Evolutionary conservation across 1,140 invertebrate species (phyloP).

Genomic region (Belonocnema kinseyi): DNA sequence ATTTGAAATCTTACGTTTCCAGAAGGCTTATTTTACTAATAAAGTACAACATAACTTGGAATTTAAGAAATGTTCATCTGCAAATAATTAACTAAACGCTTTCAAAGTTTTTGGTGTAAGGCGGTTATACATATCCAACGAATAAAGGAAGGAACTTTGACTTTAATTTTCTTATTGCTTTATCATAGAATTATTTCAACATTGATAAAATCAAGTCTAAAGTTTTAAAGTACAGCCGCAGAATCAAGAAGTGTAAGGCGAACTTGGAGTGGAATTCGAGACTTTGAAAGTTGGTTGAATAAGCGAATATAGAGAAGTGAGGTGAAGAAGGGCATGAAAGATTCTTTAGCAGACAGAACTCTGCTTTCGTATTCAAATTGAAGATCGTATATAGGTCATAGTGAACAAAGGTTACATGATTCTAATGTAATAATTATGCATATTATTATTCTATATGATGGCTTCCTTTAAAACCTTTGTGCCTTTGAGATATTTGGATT

Average conservation of each 20-base stretch:
- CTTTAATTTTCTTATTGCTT: background rate
- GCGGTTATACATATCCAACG: too few species aligned
- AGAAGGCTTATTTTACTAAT: too few species aligned
- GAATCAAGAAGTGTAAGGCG: constrained; percentile 4
- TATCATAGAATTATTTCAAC: background rate
- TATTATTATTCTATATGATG: background rate
- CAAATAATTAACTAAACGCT: too few species aligned
- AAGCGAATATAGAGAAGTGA: constrained; percentile 17
- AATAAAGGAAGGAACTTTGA: too few species aligned
- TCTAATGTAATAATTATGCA: background rate
- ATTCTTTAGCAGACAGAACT: constrained; percentile 6
- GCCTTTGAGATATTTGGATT: background rate
- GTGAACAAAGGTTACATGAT: background rate
- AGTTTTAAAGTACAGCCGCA: background rate
- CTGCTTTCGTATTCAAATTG: constrained; percentile 11
- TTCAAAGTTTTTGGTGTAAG: too few species aligned
- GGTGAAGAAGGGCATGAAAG: background rate
- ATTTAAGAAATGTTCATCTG: too few species aligned
- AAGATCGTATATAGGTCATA: background rate
- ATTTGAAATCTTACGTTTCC: too few species aligned
- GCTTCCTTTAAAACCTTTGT: background rate
- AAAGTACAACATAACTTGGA: too few species aligned
- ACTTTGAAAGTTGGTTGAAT: constrained; percentile 24
- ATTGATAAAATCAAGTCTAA: background rate
- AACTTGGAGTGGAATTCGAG: background rate